Evolutionary conservation across 2,888 invertebrate species (phyloP), one percentile per base, ranked within the genome.

Genomic region (Phalangium opilio): DNA sequence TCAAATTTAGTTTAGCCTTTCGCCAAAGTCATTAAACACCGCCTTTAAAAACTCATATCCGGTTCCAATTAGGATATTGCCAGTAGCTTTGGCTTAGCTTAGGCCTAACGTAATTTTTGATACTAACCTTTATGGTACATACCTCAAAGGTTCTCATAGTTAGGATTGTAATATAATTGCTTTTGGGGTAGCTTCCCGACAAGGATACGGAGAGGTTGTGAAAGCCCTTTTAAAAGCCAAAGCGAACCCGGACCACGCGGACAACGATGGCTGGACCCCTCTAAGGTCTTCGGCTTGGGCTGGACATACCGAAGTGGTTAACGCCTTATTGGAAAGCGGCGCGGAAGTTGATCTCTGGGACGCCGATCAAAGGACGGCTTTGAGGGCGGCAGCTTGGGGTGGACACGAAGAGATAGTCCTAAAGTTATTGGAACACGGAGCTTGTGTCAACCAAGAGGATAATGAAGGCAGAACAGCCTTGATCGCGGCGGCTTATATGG

Each of bases 271-370:
- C 32, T 89, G 87, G 91, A 86, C 85, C 32, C 83, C 87, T 12
- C 70, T 89, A 41, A 70, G 91, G 47, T 89, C 91, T 3, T 89
- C 91, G 17, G 89, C 91, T 11, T 93, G 91, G 91, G 91, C 89
- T 42, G 93, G 93, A 1, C 91, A 93, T 61, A 81, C 82, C 1
- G 63, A 61, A 21, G 52, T 64, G 11, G 66, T 66, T 20, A 62
- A 63, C 41, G 58, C 58, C n/a, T 57, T 67, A 20, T 54, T 67
- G 41, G 77, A 79, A 48, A 77, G 82, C 43, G 82, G 83, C 0
- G 84, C 85, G 0, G 76, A 75, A 58, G 79, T 83, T 0, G 85
- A 85, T 65, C 74, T 78, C 18, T 81, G 85, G 3, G 93, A 93
- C 67, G 80, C 83, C 27, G 87, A 89, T 63, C 86, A 84, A 14